phyloP scores from a whole-genome alignment of 2,113 vertebrate genomes.

The Poeciliopsis prolifica region DNA sequence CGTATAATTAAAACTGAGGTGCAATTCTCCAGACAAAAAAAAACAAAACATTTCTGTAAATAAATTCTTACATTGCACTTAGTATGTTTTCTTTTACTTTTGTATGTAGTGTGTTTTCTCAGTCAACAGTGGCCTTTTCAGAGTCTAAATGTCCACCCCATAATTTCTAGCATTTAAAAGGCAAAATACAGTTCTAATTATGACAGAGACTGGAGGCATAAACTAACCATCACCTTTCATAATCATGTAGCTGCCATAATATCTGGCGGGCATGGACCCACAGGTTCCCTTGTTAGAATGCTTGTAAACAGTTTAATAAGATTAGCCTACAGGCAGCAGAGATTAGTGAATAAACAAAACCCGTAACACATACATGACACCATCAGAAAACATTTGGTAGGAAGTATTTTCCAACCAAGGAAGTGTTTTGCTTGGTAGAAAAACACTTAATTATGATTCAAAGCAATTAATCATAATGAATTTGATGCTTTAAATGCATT shows the following conservation, averaged over 20 bases:
- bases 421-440: too few relatives aligned
- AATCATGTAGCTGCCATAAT: constrained; percentile 33
- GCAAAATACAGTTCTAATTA: constrained; percentile 26
- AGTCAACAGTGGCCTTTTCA: background rate
- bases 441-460: too few relatives aligned
- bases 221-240: constrained; percentile 22
- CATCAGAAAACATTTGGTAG: constrained; percentile 14
- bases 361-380: constrained; percentile 37
- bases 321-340: constrained; percentile 30
- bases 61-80: too few relatives aligned
- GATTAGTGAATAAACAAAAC: constrained; percentile 50
- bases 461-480: too few relatives aligned
- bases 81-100: background rate
- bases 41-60: too few relatives aligned
- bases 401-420: too few relatives aligned
- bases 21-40: too few relatives aligned
- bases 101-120: background rate
- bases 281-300: constrained; percentile 44
- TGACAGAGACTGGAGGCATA: constrained; percentile 5
- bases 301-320: constrained; percentile 53
- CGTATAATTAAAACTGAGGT: too few relatives aligned
- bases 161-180: constrained; percentile 8
- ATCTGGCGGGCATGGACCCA: constrained; percentile 33
- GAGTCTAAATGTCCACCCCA: background rate
- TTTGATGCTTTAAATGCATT: background rate